These are phyloP conservation scores for Apodemus speciosus DNA, from an alignment of 2,113 vertebrate genomes.

Conservation along the genomic window DNA sequence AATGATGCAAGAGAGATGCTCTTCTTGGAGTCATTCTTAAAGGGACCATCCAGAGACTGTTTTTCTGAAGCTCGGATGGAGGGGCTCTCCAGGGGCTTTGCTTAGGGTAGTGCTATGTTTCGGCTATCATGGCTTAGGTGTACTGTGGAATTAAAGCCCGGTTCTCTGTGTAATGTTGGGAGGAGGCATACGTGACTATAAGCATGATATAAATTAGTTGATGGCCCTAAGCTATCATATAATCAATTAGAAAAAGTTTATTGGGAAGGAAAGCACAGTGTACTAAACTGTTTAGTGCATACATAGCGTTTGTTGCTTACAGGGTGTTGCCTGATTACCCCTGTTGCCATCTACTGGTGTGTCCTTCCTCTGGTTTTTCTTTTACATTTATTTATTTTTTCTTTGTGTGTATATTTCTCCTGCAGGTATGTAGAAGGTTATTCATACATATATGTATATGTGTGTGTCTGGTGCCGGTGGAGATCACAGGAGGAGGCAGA, in stretches of 20 bases:
- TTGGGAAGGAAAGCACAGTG: neutral
- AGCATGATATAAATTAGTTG: neutral
- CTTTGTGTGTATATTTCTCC: neutral
- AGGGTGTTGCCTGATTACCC: neutral
- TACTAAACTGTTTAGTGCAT: neutral
- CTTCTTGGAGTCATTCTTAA: neutral
- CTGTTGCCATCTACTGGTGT: neutral
- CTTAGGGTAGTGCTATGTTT: neutral
- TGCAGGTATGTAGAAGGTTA: neutral
- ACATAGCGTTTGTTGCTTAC: neutral
- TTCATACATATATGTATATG: neutral
- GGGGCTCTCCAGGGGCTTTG: neutral
- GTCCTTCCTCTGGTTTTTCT: neutral
- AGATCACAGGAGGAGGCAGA: neutral
- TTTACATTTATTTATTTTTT: neutral
- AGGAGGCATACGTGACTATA: neutral
- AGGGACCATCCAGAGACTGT: neutral
- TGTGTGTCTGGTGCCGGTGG: neutral
- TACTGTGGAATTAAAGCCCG: neutral
- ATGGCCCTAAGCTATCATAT: neutral
- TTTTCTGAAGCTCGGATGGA: neutral
- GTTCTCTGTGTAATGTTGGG: neutral
- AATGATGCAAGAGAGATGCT: neutral
- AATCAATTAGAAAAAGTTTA: conserved; percentile 19
- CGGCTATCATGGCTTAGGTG: neutral